These are phyloP conservation scores for Micromys minutus DNA, from an alignment of 2,113 vertebrate species.

Conservation along the genomic window DNA sequence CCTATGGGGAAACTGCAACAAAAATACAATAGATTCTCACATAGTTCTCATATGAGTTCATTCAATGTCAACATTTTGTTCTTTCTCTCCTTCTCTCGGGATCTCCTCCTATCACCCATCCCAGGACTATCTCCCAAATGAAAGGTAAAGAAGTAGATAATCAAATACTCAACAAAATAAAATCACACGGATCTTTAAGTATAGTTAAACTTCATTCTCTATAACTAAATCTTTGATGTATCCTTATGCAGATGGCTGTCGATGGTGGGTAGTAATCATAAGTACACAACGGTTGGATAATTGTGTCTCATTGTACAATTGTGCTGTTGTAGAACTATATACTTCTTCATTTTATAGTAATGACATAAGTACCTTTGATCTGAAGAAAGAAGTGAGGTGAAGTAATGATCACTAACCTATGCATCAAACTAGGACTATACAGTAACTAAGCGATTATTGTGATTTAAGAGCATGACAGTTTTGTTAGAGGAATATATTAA, in stretches of 20 bases:
- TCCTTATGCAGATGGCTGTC: neutral
- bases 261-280: neutral
- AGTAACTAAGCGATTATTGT: neutral
- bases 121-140: too few species aligned
- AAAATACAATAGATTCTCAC: neutral
- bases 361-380: neutral
- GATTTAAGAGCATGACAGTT: neutral
- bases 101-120: too few species aligned
- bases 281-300: neutral
- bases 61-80: neutral
- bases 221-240: constrained; percentile 12
- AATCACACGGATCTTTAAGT: neutral
- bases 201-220: neutral
- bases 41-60: neutral
- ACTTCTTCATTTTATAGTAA: neutral
- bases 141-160: neutral
- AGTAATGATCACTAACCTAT: neutral
- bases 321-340: neutral
- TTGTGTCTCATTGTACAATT: neutral
- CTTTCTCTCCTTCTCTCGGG: too few species aligned
- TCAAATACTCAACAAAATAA: neutral
- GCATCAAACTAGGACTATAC: neutral
- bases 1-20: neutral
- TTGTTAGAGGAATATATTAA: neutral
- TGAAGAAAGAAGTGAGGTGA: neutral